These are phyloP conservation scores for Genyomyrus donnyi DNA, from an alignment of 2,113 vertebrate genomes.

Conservation along the genomic window DNA sequence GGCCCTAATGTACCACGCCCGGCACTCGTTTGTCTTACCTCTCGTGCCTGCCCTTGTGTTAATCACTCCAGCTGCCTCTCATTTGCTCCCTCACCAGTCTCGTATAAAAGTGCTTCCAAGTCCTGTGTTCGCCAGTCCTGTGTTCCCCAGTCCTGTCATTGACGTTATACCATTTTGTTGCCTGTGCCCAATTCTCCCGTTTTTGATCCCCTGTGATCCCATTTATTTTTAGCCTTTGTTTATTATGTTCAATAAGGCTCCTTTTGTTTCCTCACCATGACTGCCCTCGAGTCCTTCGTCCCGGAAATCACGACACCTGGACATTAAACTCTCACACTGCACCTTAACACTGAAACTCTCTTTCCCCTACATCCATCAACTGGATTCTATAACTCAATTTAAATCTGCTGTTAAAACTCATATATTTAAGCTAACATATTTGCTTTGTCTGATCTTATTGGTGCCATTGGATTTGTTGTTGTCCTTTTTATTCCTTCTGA, in stretches of 20 bases:
- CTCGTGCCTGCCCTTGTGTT: neutral
- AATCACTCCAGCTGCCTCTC: neutral
- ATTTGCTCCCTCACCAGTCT: neutral
- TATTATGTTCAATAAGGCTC: neutral
- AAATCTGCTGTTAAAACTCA: neutral
- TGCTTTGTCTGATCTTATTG: neutral
- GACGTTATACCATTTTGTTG: neutral
- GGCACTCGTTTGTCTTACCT: neutral
- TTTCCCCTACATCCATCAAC: neutral
- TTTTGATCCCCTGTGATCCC: neutral
- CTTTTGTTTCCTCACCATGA: neutral
- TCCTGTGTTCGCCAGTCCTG: neutral
- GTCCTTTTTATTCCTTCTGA: neutral
- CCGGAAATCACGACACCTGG: neutral
- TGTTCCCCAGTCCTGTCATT: neutral
- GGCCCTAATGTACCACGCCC: neutral
- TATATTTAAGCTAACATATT: neutral
- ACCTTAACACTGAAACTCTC: neutral
- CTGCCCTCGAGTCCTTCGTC: too few species aligned
- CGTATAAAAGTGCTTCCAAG: neutral
- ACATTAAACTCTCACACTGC: neutral
- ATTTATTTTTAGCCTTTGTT: neutral
- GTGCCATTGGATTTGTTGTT: neutral
- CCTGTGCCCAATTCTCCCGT: neutral
- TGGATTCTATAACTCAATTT: neutral